Conservation (phyloP, 2,888 invertebrate genomes). For the Aelia acuminata region DNA sequence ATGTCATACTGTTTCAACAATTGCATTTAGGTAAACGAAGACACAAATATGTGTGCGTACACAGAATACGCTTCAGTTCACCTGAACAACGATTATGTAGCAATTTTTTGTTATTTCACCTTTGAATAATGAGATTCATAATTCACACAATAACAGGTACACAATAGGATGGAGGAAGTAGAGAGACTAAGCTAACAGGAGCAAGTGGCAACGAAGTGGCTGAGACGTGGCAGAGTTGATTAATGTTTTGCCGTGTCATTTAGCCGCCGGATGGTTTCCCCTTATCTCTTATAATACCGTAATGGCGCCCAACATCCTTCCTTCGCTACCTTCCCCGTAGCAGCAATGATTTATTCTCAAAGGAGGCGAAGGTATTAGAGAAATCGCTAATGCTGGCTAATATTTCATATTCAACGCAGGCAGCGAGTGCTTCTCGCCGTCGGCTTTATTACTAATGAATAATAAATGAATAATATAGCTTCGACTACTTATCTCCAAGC, state of each 20-base stretch:
- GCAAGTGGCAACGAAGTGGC: no score
- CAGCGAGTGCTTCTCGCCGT: not conserved
- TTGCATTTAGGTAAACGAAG: no score
- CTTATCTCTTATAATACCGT: not conserved
- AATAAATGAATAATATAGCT: not conserved
- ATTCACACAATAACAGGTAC: no score
- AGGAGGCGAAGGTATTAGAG: not conserved
- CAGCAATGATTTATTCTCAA: not conserved
- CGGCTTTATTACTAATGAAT: not conserved
- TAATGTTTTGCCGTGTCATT: conserved; percentile 12
- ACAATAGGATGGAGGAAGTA: no score
- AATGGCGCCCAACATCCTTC: not conserved
- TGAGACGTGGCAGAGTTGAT: not conserved
- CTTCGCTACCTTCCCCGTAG: not conserved
- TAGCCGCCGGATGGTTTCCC: not conserved
- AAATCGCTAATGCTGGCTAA: not conserved
- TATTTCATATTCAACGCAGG: conserved; percentile 5
- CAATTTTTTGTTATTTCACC: no score
- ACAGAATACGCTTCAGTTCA: no score
- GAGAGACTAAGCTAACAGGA: no score
- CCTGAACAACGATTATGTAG: no score
- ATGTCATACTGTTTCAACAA: no score
- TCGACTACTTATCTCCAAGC: not conserved
- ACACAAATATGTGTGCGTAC: no score
- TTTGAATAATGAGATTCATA: no score